These are phyloP conservation scores for Illadopsis cleaveri DNA, from an alignment of 2,113 vertebrate genomes.

Conservation along the genomic window DNA sequence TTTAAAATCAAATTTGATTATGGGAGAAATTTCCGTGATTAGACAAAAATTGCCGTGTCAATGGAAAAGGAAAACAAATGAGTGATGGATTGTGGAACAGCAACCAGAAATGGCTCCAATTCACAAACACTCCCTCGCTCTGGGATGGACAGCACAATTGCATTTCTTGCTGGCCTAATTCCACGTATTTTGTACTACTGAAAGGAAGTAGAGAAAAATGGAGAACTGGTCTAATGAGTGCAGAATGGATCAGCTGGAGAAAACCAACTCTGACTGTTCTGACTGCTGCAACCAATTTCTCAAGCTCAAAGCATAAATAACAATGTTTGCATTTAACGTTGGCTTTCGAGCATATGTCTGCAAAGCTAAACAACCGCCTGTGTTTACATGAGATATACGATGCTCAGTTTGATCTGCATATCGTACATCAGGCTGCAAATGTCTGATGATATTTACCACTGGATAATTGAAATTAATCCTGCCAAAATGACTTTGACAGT, in stretches of 20 bases:
- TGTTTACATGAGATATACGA: constrained; percentile 13
- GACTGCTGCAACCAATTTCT: background rate
- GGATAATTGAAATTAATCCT: constrained; percentile 60
- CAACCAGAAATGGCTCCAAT: background rate
- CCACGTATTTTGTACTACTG: background rate
- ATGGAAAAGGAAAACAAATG: background rate
- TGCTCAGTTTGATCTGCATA: constrained; percentile 40
- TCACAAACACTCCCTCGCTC: background rate
- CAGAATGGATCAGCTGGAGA: background rate
- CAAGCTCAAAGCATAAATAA: background rate
- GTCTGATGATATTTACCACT: constrained; percentile 48
- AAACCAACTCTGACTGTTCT: background rate
- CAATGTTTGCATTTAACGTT: constrained; percentile 2
- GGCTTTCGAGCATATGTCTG: background rate
- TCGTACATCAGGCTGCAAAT: constrained; percentile 20
- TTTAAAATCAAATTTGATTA: background rate
- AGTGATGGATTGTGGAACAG: background rate
- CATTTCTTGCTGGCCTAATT: background rate
- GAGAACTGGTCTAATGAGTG: background rate
- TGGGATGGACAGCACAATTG: background rate
- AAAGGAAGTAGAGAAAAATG: background rate
- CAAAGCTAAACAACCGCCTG: background rate
- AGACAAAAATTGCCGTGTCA: background rate
- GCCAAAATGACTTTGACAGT: constrained; percentile 46
- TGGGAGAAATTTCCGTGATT: background rate